A percentile compares a stretch with the other conserved stretches of the same genome.
These are phyloP conservation scores for Uloborus diversus DNA, from an alignment of 1,140 invertebrate species.

Conservation along the genomic window DNA sequence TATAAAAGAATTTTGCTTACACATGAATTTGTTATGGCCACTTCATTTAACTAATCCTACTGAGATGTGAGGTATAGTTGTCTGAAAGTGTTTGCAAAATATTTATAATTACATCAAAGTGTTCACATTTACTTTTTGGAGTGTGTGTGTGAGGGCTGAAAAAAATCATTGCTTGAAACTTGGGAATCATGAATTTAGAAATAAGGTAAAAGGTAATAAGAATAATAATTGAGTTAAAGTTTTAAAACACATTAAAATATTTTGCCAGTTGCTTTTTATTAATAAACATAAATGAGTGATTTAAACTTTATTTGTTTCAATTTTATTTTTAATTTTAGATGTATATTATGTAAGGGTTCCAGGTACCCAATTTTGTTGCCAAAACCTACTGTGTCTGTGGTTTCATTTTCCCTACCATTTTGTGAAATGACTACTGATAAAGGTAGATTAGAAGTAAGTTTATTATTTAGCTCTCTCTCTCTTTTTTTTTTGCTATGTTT, in stretches of 20 bases:
- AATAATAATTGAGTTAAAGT: neutral
- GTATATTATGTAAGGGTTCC: constrained; percentile 86
- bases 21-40: no score
- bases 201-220: neutral
- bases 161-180: neutral
- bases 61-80: no score
- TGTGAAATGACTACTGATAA: constrained; percentile 86
- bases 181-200: neutral
- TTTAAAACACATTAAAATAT: neutral
- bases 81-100: no score
- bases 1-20: no score
- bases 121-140: no score
- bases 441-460: constrained; percentile 77
- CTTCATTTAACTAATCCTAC: no score
- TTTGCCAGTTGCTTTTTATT: neutral
- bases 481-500: no score
- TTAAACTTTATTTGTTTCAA: neutral
- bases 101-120: no score
- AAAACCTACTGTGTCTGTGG: constrained; percentile 79
- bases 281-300: neutral
- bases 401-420: constrained; percentile 75
- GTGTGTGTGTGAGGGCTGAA: no score
- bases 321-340: constrained; percentile 65
- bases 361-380: constrained; percentile 87
- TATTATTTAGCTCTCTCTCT: no score